Percentiles rank a stretch among this genome's conserved stretches.
Conservation (phyloP, 2,888 invertebrate species). For the Phymatocera aterrima region DNA sequence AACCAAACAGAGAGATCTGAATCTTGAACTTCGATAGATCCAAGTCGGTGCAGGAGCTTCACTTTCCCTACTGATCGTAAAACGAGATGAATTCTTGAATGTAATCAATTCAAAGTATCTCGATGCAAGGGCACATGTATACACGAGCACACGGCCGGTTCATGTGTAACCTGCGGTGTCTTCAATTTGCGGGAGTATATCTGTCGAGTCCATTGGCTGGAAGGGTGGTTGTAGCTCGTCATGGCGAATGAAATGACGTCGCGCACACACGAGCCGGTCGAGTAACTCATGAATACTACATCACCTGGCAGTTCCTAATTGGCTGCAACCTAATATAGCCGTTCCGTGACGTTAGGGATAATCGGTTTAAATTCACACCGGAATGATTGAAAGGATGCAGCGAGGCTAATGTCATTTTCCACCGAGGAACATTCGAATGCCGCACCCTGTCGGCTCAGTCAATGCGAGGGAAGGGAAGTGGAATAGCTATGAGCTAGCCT, state of each 20-base stretch:
- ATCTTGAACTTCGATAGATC: no score
- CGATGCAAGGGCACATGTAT: no score
- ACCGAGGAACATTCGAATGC: constrained; percentile 45
- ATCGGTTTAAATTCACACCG: constrained; percentile 41
- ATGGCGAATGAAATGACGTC: constrained; percentile 22
- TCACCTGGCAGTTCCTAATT: constrained; percentile 43
- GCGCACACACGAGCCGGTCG: not conserved
- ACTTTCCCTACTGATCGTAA: no score
- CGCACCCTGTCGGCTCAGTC: constrained; percentile 32
- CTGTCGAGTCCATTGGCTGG: not conserved
- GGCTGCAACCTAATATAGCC: constrained; percentile 40
- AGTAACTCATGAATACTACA: constrained; percentile 39
- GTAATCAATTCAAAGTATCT: no score
- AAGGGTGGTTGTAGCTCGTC: constrained; percentile 1
- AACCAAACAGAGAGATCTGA: not conserved
- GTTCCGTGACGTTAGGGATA: constrained; percentile 25
- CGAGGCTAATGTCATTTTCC: constrained; percentile 56
- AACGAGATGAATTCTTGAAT: no score
- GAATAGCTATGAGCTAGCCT: not conserved
- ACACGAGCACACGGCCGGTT: no score
- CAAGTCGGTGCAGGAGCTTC: no score
- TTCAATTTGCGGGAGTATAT: not conserved
- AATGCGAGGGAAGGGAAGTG: not conserved
- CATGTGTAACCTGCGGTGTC: not conserved
- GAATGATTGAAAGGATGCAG: constrained; percentile 51